These are phyloP conservation scores for Oxygymnocypris stewartii DNA, from an alignment of 2,113 vertebrate genomes.

Conservation along the genomic window DNA sequence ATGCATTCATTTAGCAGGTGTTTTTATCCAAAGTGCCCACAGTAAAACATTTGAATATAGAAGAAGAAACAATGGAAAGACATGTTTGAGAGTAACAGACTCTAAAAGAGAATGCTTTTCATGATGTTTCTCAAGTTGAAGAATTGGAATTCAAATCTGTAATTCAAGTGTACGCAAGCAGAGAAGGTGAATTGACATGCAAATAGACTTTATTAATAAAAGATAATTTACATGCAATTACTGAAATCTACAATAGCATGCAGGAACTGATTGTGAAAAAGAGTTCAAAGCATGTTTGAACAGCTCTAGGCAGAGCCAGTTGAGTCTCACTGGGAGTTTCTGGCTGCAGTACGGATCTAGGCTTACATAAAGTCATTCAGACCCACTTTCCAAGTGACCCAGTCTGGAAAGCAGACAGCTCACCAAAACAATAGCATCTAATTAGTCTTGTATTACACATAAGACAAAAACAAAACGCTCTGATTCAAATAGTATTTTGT, in stretches of 20 bases:
- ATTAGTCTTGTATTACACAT: background rate
- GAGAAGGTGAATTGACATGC: background rate
- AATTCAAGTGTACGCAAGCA: too few relatives aligned
- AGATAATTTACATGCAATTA: constrained; percentile 15
- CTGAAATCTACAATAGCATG: constrained; percentile 40
- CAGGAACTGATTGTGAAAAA: constrained; percentile 32
- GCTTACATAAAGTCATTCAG: background rate
- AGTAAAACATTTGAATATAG: background rate
- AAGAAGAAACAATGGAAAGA: background rate
- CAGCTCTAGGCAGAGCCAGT: constrained; percentile 33
- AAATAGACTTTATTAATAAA: background rate
- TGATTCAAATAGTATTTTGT: background rate
- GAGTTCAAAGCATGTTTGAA: constrained; percentile 23
- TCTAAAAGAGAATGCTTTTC: background rate
- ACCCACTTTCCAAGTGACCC: background rate
- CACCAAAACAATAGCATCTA: background rate
- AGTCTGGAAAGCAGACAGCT: too few relatives aligned
- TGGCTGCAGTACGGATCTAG: background rate
- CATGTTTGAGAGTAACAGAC: too few relatives aligned
- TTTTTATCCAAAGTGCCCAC: background rate
- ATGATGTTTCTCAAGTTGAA: background rate
- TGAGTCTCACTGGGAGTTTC: background rate
- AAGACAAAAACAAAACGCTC: background rate
- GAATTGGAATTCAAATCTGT: too few relatives aligned
- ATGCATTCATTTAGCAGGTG: background rate